Evolutionary conservation across 2,797 vertebrate genomes (phyloP), one percentile per base, ranked within the genome.

Genomic region (Paramormyrops hopkinsi): DNA sequence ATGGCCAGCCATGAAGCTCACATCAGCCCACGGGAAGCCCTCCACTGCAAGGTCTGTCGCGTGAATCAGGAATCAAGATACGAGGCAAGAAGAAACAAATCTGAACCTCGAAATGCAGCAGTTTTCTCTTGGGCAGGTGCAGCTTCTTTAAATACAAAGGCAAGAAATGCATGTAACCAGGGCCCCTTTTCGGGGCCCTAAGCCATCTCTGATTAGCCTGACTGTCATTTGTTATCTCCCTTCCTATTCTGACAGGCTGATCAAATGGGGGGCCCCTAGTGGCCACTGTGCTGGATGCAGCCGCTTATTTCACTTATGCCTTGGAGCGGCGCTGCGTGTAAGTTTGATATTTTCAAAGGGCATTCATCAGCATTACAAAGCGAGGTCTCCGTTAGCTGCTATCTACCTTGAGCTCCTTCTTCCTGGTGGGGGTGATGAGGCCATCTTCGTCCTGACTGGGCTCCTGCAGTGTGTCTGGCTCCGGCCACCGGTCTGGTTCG

Each of bases 371-470:
- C 73, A 44, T 79, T n/a, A 44, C 37, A 44, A 1, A 29, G 29
- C 29, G 4, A 17, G 62, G 62, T 69, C 62, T 33, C 25, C 62
- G 4, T 69, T 59, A 29, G 29, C 65, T 1, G 65, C 65, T 17
- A 19, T 86, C 88, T 97, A 99, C 98, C 98, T 97, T 97, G 65
- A 99, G 94, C 89, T 99, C 98, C 89, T 97, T 99, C 94, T 98
- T 99, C 92, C 95, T 98, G 56, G 97, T 99, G 0, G 98, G 98
- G 0, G 97, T 97, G 88, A 96, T 95, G 89, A 97, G 93, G 90
- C 97, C 96, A 0, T 97, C 97, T 0, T 96, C 91, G 59, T 96
- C 95, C 0, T 76, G 73, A 19, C 94, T 91, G 14, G 91, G 86
- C 17, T 94, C 92, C 51, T 53, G 89, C 3, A 94, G 93, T 17